These are phyloP conservation scores for Diorhabda elongata DNA, from an alignment of 1,140 invertebrate species.

Conservation along the genomic window DNA sequence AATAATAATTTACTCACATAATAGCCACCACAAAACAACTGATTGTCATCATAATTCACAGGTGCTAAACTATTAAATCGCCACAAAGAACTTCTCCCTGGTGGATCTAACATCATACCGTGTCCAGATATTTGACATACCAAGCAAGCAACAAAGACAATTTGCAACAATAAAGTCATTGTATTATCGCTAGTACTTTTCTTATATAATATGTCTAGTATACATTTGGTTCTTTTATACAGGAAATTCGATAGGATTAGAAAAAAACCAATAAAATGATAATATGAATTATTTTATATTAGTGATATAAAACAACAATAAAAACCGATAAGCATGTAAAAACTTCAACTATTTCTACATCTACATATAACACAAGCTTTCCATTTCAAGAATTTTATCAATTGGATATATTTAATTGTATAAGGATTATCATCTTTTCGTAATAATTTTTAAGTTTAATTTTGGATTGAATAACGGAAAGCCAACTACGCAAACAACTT, in stretches of 20 bases:
- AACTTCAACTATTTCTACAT: neutral
- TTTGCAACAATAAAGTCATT: neutral
- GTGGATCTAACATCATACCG: conserved; percentile 66
- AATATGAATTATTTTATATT: neutral
- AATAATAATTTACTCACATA: conserved; percentile 44
- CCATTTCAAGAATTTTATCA: too few relatives aligned
- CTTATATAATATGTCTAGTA: too few relatives aligned
- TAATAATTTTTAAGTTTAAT: too few relatives aligned
- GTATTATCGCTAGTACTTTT: neutral
- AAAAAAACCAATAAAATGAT: neutral
- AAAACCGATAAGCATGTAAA: neutral
- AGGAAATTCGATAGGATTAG: neutral
- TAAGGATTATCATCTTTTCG: too few relatives aligned
- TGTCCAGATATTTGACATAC: conserved; percentile 49
- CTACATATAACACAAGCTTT: too few relatives aligned
- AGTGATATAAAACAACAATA: neutral
- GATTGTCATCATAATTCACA: conserved; percentile 62
- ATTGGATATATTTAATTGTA: too few relatives aligned
- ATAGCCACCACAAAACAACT: conserved; percentile 64
- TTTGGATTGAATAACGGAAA: too few relatives aligned
- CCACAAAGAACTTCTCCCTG: conserved; percentile 64
- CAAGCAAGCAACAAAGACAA: neutral
- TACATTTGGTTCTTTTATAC: too few relatives aligned
- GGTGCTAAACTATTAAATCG: conserved; percentile 55
- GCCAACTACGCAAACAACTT: too few relatives aligned